Percentiles rank a stretch among this genome's conserved stretches.
These are phyloP conservation scores for Heteropelma amictum DNA, from an alignment of 2,888 invertebrate genomes.

Conservation along the genomic window DNA sequence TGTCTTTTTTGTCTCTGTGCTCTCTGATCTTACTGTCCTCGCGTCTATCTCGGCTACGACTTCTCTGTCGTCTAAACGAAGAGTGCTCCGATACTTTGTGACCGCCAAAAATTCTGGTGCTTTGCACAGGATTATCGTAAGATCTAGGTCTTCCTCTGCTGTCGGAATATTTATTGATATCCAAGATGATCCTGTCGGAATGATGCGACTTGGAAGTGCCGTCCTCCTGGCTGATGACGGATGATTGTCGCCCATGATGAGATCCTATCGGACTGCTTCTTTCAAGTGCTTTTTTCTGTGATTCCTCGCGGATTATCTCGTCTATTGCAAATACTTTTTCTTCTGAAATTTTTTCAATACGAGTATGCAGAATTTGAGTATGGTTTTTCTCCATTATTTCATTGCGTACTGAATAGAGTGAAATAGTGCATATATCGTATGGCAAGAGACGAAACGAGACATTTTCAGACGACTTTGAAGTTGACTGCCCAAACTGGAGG, in stretches of 20 bases:
- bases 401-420: too few species aligned
- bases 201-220: slow-evolving; percentile 15
- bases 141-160: slow-evolving; percentile 21
- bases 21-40: slow-evolving; percentile 59
- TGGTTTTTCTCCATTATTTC: too few species aligned
- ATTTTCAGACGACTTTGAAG: too few species aligned
- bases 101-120: slow-evolving; percentile 24
- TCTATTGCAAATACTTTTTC: slow-evolving; percentile 75
- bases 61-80: slow-evolving; percentile 60
- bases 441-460: too few species aligned
- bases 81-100: slow-evolving; percentile 15
- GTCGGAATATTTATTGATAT: slow-evolving; percentile 30
- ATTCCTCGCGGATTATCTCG: slow-evolving; percentile 75
- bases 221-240: slow-evolving; percentile 14
- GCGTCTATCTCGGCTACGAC: slow-evolving; percentile 60
- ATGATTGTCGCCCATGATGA: slow-evolving; percentile 18
- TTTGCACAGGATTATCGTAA: slow-evolving; percentile 30
- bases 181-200: slow-evolving; percentile 18
- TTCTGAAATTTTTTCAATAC: slow-evolving; percentile 52
- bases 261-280: slow-evolving; percentile 23
- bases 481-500: too few species aligned
- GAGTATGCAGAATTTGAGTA: background rate
- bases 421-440: too few species aligned
- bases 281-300: slow-evolving; percentile 64
- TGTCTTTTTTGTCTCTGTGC: slow-evolving; percentile 43